phyloP scores from a whole-genome alignment of 2,113 vertebrate genomes.

The Pluvialis apricaria region DNA sequence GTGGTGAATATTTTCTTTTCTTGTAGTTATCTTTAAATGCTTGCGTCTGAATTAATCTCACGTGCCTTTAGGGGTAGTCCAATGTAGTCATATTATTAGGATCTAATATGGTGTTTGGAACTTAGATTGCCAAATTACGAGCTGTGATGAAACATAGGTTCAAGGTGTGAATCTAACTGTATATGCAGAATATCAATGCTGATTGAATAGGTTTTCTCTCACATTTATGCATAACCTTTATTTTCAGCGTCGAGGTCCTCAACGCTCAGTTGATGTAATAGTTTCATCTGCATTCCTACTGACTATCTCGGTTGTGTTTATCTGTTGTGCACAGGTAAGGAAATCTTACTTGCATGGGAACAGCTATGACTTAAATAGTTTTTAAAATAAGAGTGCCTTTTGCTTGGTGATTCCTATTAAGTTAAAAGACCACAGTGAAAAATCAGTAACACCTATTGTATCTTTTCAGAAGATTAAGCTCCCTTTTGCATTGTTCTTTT shows the following conservation, averaged over 20 bases:
- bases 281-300: conserved; percentile 96
- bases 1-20: neutral
- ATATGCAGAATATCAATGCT: neutral
- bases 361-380: neutral
- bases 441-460: neutral
- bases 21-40: neutral
- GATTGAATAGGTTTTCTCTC: neutral
- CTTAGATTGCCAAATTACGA: neutral
- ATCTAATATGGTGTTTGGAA: neutral
- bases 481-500: neutral
- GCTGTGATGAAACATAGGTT: neutral
- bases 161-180: neutral
- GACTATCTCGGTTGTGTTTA: conserved; percentile 95
- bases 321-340: conserved; percentile 98
- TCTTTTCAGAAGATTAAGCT: neutral
- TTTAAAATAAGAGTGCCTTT: neutral
- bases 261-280: conserved; percentile 96
- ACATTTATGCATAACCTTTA: neutral
- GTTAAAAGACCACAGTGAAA: neutral
- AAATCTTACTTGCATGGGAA: neutral
- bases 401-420: neutral
- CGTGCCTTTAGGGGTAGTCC: neutral
- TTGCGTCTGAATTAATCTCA: neutral
- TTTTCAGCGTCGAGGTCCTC: conserved; percentile 92
- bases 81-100: neutral